These are phyloP conservation scores for Gisinianus flammeolus DNA, from an alignment of 2,888 invertebrate species.

Conservation along the genomic window DNA sequence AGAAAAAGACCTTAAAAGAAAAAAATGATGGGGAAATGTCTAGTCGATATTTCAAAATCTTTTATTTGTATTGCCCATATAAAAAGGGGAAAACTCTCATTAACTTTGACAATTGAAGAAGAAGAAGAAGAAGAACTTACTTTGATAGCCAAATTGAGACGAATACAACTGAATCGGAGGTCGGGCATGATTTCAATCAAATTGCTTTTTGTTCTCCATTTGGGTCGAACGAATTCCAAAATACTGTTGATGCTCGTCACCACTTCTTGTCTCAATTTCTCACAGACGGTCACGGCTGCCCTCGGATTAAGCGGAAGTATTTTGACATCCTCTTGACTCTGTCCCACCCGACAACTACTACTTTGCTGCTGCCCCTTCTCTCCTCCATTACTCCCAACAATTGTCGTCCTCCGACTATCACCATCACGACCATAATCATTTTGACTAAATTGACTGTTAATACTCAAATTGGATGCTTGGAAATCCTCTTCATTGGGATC, in stretches of 20 bases:
- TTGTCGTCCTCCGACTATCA: too few relatives aligned
- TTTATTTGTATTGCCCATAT: too few relatives aligned
- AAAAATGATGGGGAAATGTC: too few relatives aligned
- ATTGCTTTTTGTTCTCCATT: slow-evolving; percentile 81
- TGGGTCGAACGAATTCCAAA: slow-evolving; percentile 73
- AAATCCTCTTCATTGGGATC: neutral
- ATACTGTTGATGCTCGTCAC: slow-evolving; percentile 80
- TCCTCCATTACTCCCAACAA: neutral
- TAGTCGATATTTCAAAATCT: too few relatives aligned
- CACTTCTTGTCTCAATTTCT: slow-evolving; percentile 78
- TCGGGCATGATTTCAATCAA: slow-evolving; percentile 68
- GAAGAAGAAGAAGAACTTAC: too few relatives aligned
- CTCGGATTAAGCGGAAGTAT: slow-evolving; percentile 76
- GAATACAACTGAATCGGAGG: slow-evolving; percentile 50
- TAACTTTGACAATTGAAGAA: neutral
- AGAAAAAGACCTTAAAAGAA: too few relatives aligned
- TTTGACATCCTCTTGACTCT: slow-evolving; percentile 61
- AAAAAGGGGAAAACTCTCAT: too few relatives aligned
- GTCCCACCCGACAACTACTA: neutral
- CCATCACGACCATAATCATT: too few relatives aligned
- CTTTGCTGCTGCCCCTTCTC: neutral
- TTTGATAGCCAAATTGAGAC: slow-evolving; percentile 55
- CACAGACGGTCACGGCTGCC: slow-evolving; percentile 77
- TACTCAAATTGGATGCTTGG: neutral
- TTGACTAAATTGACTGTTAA: neutral